Base-by-base conservation (phyloP, 2,113 vertebrate genomes). In the Gila orcuttii region DNA sequence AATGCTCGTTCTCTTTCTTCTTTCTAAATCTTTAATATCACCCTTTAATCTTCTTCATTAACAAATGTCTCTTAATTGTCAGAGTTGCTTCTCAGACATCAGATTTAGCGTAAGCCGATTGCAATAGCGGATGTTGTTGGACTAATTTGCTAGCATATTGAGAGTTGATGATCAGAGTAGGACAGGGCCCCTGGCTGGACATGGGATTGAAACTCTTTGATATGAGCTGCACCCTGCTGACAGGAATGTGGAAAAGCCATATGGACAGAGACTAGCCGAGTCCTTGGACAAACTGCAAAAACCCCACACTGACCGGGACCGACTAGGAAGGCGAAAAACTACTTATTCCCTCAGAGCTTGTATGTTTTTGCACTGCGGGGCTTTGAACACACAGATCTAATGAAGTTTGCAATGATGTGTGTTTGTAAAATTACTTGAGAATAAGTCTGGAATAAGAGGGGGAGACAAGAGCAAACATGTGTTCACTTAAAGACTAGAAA, bases 31-130 rank as follows among this genome's bases (percentile, higher is more conserved):
- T 75, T 84, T 82, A 84, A 86, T 85, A 68, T 78, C 28, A 83
- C 71, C 66, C 86, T 77, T 87, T 93, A 93, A 94, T 94, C 93
- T 94, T 73, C 91, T 93, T 93, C 92, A 93, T 93, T 94, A 93
- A 93, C 91, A 91, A 89, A 83, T 89, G 82, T 89, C 68, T 91
- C 88, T 90, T 90, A 93, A 89, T 87, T 92, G 92, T 93, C 93
- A 92, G 78, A 86, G 91, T 92, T 77, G 86, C 85, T 89, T 88
- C 89, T 93, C 93, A 93, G 92, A 93, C 91, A 89, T 94, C 89
- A 91, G 93, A 93, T 92, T 85, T 74, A 69, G 64, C 88, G 21
- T 94, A 93, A 94, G 93, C 94, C 91, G 94, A 94, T 93, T 93
- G 92, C 91, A 86, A 90, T 80, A 85, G 87, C 82, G 90, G 88